A percentile compares a stretch with the other conserved stretches of the same genome.
These are phyloP conservation scores for Rapana venosa DNA, from an alignment of 2,888 invertebrate genomes.

Conservation along the genomic window DNA sequence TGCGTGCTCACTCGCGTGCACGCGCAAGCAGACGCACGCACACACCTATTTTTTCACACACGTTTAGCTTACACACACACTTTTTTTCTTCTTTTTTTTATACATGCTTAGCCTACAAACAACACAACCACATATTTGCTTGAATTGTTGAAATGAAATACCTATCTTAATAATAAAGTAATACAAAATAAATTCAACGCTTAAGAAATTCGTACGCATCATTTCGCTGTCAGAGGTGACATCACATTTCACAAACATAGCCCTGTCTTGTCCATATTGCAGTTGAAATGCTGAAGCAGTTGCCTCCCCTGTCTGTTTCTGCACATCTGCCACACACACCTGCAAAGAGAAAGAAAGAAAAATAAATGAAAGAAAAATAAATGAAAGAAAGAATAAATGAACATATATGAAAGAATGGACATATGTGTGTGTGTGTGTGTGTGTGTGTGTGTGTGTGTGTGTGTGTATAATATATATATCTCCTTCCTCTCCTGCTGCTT, in stretches of 20 bases:
- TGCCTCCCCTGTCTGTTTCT: conserved; percentile 55
- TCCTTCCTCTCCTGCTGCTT: too few relatives aligned
- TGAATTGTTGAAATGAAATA: too few relatives aligned
- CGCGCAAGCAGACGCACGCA: too few relatives aligned
- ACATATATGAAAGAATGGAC: not conserved
- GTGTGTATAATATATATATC: too few relatives aligned
- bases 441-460: conserved; percentile 9
- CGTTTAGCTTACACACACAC: too few relatives aligned
- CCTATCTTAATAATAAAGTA: not conserved
- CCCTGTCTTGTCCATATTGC: conserved; percentile 55
- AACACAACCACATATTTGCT: not conserved
- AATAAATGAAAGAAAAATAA: conserved; percentile 49
- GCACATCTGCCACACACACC: conserved; percentile 67
- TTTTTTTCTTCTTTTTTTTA: too few relatives aligned
- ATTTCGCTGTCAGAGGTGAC: conserved; percentile 61
- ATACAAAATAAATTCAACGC: not conserved
- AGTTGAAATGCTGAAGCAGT: conserved; percentile 57
- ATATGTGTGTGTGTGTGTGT: conserved; percentile 1
- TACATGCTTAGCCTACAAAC: not conserved
- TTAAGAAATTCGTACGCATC: conserved; percentile 53
- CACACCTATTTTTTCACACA: too few relatives aligned
- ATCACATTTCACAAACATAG: conserved; percentile 67
- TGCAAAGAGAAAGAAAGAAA: conserved; percentile 40
- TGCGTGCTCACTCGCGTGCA: too few relatives aligned
- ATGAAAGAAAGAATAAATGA: conserved; percentile 62